A percentile compares a stretch with the other conserved stretches of the same genome.
Conservation (phyloP, 2,113 vertebrate species). For the Hippoglossus stenolepis region DNA sequence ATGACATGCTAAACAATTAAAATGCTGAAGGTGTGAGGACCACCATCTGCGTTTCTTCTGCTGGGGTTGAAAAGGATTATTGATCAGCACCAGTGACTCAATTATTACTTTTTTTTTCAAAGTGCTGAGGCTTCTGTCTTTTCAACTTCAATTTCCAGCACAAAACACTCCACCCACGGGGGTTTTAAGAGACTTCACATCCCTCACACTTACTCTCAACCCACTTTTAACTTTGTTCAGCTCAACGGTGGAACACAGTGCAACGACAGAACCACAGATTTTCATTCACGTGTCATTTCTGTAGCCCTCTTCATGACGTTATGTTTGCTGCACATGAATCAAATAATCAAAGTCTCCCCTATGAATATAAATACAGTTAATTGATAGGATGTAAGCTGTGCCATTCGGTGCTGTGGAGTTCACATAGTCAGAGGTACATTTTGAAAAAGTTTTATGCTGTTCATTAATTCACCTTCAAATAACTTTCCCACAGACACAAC, state of each 20-base stretch:
- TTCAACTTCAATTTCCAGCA: slow-evolving; percentile 29
- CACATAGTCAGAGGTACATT: too few species aligned
- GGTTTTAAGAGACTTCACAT: slow-evolving; percentile 32
- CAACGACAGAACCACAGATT: too few species aligned
- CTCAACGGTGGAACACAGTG: background rate
- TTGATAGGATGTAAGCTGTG: too few species aligned
- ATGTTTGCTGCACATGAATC: too few species aligned
- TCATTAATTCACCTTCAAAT: background rate
- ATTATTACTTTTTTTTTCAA: slow-evolving; percentile 29
- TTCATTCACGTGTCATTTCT: too few species aligned
- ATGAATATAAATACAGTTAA: background rate
- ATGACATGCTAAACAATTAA: slow-evolving; percentile 1
- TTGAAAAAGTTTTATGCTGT: background rate
- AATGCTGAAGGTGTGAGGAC: slow-evolving; percentile 17
- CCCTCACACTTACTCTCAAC: slow-evolving; percentile 18
- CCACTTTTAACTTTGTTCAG: slow-evolving; percentile 22
- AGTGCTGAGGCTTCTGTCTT: slow-evolving; percentile 33
- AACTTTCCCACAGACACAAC: background rate
- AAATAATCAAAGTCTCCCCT: background rate
- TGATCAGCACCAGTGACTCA: slow-evolving; percentile 58
- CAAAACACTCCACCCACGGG: slow-evolving; percentile 7
- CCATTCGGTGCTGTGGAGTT: too few species aligned
- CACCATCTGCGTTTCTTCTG: slow-evolving; percentile 15
- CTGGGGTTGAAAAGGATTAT: slow-evolving; percentile 37
- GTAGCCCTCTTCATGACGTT: too few species aligned